phyloP scores from a whole-genome alignment of 2,113 vertebrate species.

The Gymnogyps californianus region DNA sequence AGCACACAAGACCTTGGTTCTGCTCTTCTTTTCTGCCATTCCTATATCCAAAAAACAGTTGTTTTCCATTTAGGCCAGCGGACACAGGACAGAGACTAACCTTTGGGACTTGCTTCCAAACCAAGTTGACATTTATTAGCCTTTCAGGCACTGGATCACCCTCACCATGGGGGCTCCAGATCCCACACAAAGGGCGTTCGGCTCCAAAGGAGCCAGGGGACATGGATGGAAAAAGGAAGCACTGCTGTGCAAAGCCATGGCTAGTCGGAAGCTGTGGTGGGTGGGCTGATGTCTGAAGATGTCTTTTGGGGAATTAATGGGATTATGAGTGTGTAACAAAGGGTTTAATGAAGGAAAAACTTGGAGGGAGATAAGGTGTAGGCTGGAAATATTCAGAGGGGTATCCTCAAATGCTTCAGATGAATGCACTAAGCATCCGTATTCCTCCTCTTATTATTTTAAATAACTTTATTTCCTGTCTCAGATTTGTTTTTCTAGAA shows the following conservation, averaged over 20 bases:
- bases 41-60: not conserved
- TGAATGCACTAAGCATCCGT: not conserved
- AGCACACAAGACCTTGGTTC: not conserved
- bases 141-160: not conserved
- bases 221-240: not conserved
- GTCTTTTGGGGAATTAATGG: not conserved
- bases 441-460: not conserved
- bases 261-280: not conserved
- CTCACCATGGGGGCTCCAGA: fast-evolving
- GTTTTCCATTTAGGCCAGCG: not conserved
- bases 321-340: not conserved
- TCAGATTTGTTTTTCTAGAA: constrained; percentile 29
- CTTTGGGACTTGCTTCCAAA: not conserved
- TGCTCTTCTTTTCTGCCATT: not conserved
- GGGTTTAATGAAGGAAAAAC: not conserved
- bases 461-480: constrained; percentile 10
- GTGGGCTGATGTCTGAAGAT: not conserved
- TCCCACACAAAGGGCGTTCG: not conserved
- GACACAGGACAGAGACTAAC: not conserved
- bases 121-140: not conserved
- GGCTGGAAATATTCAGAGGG: not conserved
- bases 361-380: not conserved
- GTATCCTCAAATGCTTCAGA: not conserved
- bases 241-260: not conserved
- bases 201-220: not conserved